Conservation (phyloP, 2,888 invertebrate species). For the Dryobotodes eremita region DNA sequence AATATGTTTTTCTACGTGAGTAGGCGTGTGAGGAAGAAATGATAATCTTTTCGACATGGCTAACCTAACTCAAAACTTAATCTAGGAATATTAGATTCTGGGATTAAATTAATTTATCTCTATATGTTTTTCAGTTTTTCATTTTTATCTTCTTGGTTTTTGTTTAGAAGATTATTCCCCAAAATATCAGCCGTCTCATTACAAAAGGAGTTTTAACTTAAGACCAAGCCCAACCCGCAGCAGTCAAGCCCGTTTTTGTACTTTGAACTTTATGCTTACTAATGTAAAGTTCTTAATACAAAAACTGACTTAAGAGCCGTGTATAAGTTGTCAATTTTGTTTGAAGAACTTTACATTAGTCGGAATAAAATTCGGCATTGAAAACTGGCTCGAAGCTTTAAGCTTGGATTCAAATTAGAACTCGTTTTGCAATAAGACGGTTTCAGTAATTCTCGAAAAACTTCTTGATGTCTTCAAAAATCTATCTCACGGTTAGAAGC, state of each 20-base stretch:
- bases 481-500: not conserved
- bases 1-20: not conserved
- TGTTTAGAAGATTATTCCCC: not conserved
- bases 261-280: not conserved
- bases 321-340: not conserved
- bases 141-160: not conserved
- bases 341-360: not conserved
- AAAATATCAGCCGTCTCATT: not conserved
- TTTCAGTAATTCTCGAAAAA: not conserved
- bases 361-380: not conserved
- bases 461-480: not conserved
- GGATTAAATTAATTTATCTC: not conserved
- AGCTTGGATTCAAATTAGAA: not conserved
- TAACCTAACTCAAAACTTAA: not conserved
- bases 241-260: not conserved
- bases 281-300: not conserved
- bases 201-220: not conserved
- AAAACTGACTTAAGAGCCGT: constrained; percentile 5
- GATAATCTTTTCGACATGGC: not conserved
- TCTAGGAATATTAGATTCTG: not conserved
- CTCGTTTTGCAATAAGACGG: not conserved
- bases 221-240: too few species aligned
- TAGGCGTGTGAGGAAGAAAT: not conserved
- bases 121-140: not conserved
- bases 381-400: not conserved